A percentile compares a stretch with the other conserved stretches of the same genome.
Evolutionary conservation across 1,140 invertebrate species (phyloP).

Genomic region (Cotesia vestalis): DNA sequence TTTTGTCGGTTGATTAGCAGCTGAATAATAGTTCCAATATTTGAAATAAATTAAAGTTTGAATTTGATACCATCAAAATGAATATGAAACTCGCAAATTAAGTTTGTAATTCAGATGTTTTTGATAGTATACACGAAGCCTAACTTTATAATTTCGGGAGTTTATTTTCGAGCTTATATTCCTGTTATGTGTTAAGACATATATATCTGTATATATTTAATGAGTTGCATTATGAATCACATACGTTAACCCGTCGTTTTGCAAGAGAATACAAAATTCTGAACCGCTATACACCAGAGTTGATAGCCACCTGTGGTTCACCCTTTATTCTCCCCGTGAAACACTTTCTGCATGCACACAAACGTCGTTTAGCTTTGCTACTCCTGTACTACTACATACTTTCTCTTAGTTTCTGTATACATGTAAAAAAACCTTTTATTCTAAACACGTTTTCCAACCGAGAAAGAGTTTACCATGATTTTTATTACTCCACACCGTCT

Average conservation of each 20-base stretch:
- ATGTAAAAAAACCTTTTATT: constrained; percentile 22
- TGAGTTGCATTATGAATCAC: constrained; percentile 35
- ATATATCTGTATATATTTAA: constrained; percentile 19
- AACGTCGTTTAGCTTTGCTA: not conserved
- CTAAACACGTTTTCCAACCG: constrained; percentile 34
- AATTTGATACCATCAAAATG: not conserved
- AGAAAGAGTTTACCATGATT: constrained; percentile 35
- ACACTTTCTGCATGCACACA: constrained; percentile 32
- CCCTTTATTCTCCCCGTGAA: constrained; percentile 19
- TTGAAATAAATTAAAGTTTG: constrained; percentile 5
- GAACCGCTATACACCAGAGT: constrained; percentile 28
- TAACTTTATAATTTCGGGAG: not conserved
- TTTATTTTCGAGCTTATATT: constrained; percentile 25
- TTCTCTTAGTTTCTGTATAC: not conserved
- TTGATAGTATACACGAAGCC: not conserved
- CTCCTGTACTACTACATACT: too few relatives aligned
- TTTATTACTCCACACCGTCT: constrained; percentile 28
- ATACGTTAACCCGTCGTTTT: constrained; percentile 28
- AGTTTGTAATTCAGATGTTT: too few relatives aligned
- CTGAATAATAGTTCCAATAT: not conserved
- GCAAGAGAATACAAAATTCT: constrained; percentile 29
- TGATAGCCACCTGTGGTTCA: constrained; percentile 38
- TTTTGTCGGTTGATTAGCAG: not conserved
- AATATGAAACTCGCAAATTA: not conserved
- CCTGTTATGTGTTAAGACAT: not conserved